Conservation (phyloP, 2,888 invertebrate species). For the Achlya flavicornis region DNA sequence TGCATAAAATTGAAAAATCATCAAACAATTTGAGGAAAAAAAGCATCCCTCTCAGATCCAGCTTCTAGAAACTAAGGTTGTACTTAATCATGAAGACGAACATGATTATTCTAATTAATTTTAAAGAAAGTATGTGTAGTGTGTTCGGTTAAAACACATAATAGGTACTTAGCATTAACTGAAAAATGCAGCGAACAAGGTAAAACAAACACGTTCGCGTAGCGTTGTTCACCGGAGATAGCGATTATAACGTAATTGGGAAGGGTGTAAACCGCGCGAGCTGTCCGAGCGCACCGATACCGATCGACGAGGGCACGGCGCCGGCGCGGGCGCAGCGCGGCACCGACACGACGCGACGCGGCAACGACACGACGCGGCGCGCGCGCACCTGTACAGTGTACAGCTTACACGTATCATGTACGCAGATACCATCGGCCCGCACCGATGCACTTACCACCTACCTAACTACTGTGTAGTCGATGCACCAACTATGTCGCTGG, state of each 20-base stretch:
- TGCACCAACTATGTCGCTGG: no score
- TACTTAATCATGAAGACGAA: no score
- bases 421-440: neutral
- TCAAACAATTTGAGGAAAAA: no score
- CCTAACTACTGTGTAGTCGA: no score
- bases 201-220: slow-evolving; percentile 5
- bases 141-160: neutral
- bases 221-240: slow-evolving; percentile 1
- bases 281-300: neutral
- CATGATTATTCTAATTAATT: neutral
- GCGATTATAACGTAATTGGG: slow-evolving; percentile 8
- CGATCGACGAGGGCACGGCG: neutral
- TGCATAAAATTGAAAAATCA: no score
- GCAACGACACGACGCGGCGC: neutral
- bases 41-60: neutral
- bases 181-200: neutral
- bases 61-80: neutral
- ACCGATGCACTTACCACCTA: no score
- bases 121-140: neutral
- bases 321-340: neutral
- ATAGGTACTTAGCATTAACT: neutral
- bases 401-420: no score
- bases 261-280: slow-evolving; percentile 3
- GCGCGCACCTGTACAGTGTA: neutral
- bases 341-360: neutral